These are phyloP conservation scores for Bambusicola thoracicus DNA, from an alignment of 2,113 vertebrate species.

Conservation along the genomic window DNA sequence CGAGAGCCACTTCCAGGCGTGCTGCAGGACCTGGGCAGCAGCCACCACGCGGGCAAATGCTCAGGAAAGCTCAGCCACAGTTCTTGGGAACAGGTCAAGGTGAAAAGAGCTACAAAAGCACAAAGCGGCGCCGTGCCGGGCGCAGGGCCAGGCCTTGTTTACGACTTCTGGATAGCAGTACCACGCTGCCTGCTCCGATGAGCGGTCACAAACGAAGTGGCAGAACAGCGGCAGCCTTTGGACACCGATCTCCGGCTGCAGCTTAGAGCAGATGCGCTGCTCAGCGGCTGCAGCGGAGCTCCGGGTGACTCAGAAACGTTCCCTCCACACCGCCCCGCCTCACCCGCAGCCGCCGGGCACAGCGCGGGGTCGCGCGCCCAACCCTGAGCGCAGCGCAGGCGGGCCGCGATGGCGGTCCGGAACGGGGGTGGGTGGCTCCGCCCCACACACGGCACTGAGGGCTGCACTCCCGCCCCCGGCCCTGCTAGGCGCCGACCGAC, in stretches of 20 bases:
- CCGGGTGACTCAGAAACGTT: not conserved
- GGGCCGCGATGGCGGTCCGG: too few relatives aligned
- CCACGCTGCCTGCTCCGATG: not conserved
- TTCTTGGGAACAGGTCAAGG: slow-evolving; percentile 44
- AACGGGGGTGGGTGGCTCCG: too few relatives aligned
- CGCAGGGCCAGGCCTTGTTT: not conserved
- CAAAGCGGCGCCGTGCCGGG: not conserved
- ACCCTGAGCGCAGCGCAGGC: too few relatives aligned
- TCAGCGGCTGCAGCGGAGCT: not conserved
- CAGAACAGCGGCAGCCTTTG: not conserved
- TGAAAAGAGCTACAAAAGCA: not conserved
- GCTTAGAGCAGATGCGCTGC: not conserved
- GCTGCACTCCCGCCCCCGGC: too few relatives aligned
- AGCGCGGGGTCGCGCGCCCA: too few relatives aligned
- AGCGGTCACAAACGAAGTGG: not conserved
- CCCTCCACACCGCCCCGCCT: too few relatives aligned
- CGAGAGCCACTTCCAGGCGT: not conserved
- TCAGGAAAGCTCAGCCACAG: not conserved
- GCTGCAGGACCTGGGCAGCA: not conserved
- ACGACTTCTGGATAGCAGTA: slow-evolving; percentile 39
- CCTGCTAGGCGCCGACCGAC: too few relatives aligned
- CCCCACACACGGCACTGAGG: too few relatives aligned
- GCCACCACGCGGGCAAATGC: not conserved
- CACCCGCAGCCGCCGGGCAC: too few relatives aligned
- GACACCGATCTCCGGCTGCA: too few relatives aligned